phyloP scores from a whole-genome alignment of 1,140 invertebrate genomes.

The Galleria mellonella region DNA sequence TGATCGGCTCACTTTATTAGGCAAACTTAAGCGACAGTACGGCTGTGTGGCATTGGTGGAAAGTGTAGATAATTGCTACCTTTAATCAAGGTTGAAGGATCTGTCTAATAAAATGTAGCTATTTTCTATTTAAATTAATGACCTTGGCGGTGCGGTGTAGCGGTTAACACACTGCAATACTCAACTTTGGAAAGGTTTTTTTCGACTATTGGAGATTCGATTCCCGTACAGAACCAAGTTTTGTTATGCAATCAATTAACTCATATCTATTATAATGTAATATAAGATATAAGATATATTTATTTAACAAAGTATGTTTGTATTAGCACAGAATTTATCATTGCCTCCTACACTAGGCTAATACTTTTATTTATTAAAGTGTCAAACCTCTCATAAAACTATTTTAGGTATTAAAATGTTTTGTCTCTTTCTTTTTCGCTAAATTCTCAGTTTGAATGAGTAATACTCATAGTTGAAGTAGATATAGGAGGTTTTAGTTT shows the following conservation, averaged over 20 bases:
- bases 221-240: not conserved
- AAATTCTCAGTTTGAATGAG: too few relatives aligned
- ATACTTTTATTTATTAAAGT: too few relatives aligned
- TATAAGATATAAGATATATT: too few relatives aligned
- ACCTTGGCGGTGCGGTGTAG: not conserved
- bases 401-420: too few relatives aligned
- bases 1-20: not conserved
- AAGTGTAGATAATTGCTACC: not conserved
- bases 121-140: not conserved
- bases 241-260: not conserved
- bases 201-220: not conserved
- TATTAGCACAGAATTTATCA: too few relatives aligned
- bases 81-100: conserved; percentile 5
- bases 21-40: not conserved
- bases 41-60: conserved; percentile 5
- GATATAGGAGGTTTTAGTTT: too few relatives aligned
- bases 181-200: not conserved
- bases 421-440: too few relatives aligned
- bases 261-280: too few relatives aligned
- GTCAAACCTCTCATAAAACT: too few relatives aligned
- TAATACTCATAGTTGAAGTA: too few relatives aligned
- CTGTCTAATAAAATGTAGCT: not conserved
- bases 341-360: too few relatives aligned
- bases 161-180: not conserved
- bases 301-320: too few relatives aligned